These are phyloP conservation scores for Zosterops japonicus DNA, from an alignment of 2,113 vertebrate genomes.

Conservation along the genomic window DNA sequence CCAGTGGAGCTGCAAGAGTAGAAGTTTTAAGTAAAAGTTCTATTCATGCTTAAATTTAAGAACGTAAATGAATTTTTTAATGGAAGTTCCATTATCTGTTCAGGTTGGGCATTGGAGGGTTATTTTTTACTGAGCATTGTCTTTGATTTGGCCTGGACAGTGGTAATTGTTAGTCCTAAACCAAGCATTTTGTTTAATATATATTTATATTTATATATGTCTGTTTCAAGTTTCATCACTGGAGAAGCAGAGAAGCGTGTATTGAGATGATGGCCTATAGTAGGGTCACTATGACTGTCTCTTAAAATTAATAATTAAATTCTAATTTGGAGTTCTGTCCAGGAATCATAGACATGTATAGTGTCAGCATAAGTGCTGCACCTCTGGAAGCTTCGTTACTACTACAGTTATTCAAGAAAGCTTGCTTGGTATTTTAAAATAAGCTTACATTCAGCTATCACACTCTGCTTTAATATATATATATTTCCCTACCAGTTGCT, in stretches of 20 bases:
- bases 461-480: background rate
- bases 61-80: accelerated
- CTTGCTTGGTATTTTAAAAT: background rate
- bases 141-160: background rate
- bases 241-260: background rate
- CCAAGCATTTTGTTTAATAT: accelerated
- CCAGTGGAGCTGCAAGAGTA: accelerated
- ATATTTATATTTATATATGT: accelerated
- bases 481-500: background rate
- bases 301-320: background rate
- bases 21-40: background rate
- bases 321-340: background rate
- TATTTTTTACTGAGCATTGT: background rate
- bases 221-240: accelerated
- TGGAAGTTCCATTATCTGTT: background rate
- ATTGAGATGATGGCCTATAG: background rate
- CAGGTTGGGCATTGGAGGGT: accelerated
- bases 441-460: background rate
- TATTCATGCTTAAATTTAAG: background rate
- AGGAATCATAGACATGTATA: accelerated
- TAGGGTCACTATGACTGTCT: background rate
- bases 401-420: background rate
- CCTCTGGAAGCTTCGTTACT: background rate
- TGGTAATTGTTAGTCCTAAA: background rate
- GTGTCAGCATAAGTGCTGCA: background rate